Percentiles rank a stretch among this genome's conserved stretches.
Evolutionary conservation across 2,888 invertebrate species (phyloP).

Genomic region (Synanthedon andrenaeformis): DNA sequence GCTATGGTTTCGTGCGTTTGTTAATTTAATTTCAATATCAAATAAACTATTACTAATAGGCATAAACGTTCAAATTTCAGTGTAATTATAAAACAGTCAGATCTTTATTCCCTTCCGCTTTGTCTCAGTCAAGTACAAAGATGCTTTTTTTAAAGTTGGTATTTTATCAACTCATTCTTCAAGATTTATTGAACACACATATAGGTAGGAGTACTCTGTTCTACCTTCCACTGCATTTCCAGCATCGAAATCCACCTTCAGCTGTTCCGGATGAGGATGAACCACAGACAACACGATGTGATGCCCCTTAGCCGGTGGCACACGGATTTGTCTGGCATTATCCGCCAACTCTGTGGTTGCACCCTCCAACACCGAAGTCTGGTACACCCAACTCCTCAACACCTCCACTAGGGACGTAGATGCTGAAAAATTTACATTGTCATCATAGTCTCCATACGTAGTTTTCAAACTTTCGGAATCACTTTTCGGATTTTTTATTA

Average conservation of each 20-base stretch:
- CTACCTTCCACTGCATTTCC: slow-evolving; percentile 75
- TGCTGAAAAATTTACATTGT: slow-evolving; percentile 28
- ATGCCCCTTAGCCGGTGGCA: slow-evolving; percentile 41
- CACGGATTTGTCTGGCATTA: slow-evolving; percentile 35
- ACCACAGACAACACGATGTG: slow-evolving; percentile 83
- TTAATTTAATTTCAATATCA: too few relatives aligned
- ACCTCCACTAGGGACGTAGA: slow-evolving; percentile 59
- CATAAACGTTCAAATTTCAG: too few relatives aligned
- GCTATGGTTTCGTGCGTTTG: too few relatives aligned
- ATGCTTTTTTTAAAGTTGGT: too few relatives aligned
- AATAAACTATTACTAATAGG: too few relatives aligned
- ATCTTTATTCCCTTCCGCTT: too few relatives aligned
- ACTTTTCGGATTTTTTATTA: too few relatives aligned
- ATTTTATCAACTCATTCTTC: too few relatives aligned
- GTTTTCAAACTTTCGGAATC: not conserved
- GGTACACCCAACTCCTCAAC: slow-evolving; percentile 66
- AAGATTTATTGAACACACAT: too few relatives aligned
- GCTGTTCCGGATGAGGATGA: slow-evolving; percentile 81
- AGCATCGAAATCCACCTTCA: slow-evolving; percentile 78
- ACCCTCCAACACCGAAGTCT: slow-evolving; percentile 48
- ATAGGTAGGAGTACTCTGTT: too few relatives aligned
- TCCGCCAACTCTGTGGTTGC: slow-evolving; percentile 44
- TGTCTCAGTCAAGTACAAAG: too few relatives aligned
- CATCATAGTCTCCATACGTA: not conserved
- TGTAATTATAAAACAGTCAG: too few relatives aligned